These are phyloP conservation scores for Tachina lurida DNA, from an alignment of 2,888 invertebrate species.

Conservation along the genomic window DNA sequence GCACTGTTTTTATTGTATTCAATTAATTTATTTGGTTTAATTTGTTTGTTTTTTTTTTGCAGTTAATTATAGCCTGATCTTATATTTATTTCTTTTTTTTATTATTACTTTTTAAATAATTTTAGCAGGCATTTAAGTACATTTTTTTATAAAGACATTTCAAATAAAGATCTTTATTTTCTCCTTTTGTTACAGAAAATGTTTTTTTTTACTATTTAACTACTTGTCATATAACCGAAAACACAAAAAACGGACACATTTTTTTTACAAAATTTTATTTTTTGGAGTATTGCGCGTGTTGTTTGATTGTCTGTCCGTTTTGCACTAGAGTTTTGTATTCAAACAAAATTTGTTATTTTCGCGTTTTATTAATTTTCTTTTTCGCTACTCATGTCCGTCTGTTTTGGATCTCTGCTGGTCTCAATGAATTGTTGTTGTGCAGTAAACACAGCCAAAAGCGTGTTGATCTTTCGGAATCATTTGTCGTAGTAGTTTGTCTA, in stretches of 20 bases:
- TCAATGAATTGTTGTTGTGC: conserved; percentile 60
- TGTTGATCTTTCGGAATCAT: conserved; percentile 52
- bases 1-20: neutral
- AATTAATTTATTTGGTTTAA: conserved; percentile 4
- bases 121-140: neutral
- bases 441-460: conserved; percentile 43
- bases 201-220: conserved; percentile 31
- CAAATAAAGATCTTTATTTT: conserved; percentile 2
- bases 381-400: conserved; percentile 37
- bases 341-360: conserved; percentile 50
- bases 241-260: conserved; percentile 20
- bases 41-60: neutral
- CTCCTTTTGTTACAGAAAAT: neutral
- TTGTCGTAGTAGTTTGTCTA: conserved; percentile 60
- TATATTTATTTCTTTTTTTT: neutral
- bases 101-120: neutral
- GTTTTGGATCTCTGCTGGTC: conserved; percentile 38
- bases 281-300: conserved; percentile 43
- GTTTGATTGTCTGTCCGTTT: conserved; percentile 35
- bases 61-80: neutral
- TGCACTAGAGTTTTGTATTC: conserved; percentile 30
- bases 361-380: conserved; percentile 25
- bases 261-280: conserved; percentile 1
- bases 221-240: conserved; percentile 6
- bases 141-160: conserved; percentile 16